Percentiles rank a stretch among this genome's conserved stretches.
Evolutionary conservation across 2,888 invertebrate genomes (phyloP).

Genomic region (Watsonalla cultraria): DNA sequence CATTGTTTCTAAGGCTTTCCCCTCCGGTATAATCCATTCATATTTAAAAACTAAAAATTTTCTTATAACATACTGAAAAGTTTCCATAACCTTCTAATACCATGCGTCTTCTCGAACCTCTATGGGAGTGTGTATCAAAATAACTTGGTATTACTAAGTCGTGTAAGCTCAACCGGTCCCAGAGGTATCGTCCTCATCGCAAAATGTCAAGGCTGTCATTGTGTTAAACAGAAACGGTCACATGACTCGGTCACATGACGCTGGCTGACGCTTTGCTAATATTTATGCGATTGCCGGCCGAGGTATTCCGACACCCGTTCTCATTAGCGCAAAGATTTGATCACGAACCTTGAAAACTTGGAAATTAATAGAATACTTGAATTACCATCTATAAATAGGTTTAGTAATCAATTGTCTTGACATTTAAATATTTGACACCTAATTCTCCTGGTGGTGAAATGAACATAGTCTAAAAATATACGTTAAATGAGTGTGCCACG

Average conservation of each 20-base stretch:
- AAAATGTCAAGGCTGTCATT: constrained; percentile 48
- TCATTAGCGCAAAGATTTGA: background rate
- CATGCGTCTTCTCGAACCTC: too few relatives aligned
- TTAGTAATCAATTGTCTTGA: background rate
- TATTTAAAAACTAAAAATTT: too few relatives aligned
- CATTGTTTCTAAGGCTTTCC: too few relatives aligned
- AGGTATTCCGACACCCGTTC: constrained; percentile 20
- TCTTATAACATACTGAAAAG: too few relatives aligned
- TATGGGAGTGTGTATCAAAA: background rate
- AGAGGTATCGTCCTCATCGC: constrained; percentile 36
- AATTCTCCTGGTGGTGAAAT: too few relatives aligned
- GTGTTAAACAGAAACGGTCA: constrained; percentile 26
- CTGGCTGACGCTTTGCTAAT: constrained; percentile 15
- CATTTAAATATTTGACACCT: too few relatives aligned
- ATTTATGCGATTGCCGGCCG: constrained; percentile 18
- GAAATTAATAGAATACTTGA: background rate
- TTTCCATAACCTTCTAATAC: too few relatives aligned
- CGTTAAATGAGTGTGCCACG: too few relatives aligned
- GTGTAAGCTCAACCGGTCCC: constrained; percentile 36
- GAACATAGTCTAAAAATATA: too few relatives aligned
- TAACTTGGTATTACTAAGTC: constrained; percentile 18
- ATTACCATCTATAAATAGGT: background rate
- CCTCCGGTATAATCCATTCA: too few relatives aligned
- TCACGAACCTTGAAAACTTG: background rate
- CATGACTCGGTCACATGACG: constrained; percentile 37